Evolutionary conservation across 2,797 vertebrate genomes (phyloP), one percentile per base, ranked within the genome.

Genomic region (Gallinago solitaria): DNA sequence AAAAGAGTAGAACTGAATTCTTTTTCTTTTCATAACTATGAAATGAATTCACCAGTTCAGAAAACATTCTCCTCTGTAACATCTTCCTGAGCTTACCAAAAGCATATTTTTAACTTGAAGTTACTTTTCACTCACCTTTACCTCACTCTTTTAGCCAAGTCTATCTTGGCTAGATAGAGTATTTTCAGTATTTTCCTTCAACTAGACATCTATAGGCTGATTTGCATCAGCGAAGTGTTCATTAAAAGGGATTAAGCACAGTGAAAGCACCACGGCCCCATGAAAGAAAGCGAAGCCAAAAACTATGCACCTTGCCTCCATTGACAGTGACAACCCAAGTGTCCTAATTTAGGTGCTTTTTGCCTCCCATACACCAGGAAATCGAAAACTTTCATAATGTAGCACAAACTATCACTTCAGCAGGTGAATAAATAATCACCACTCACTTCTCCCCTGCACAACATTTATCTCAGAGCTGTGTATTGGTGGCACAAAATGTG

Each of bases 201-300:
- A 87, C 69, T 11, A 77, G 73, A 83, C 77, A 43, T 51, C 77
- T 69, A 54, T 30, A 75, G 45, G 71, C 47, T 87, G 56, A 84
- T 95, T 90, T 92, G 70, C 90, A 93, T 90, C 51, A 79, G 39
- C 35, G 56, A 82, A 93, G 64, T 43, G 60, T 84, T 96, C 86
- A 89, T 95, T 94, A 93, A 64, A 89, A 87, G 64, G 78, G 83
- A 96, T 94, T 93, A 96, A 67, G 39, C 51, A 48, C 0, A 2
- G 54, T 78, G 84, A 91, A 94, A 94, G 60, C 1, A 12, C 43
- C 43, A 6, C 0, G 1, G 70, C 47, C 23, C 19, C 77, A 33
- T 32, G 59, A 70, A 90, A 92, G 86, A 73, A 76, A 92, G 51
- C 2, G 13, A 84, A 28, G 70, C 83, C 79, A 64, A 88, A 86